Base-by-base conservation (phyloP, 2,888 invertebrate genomes). In the Dynastes maya region DNA sequence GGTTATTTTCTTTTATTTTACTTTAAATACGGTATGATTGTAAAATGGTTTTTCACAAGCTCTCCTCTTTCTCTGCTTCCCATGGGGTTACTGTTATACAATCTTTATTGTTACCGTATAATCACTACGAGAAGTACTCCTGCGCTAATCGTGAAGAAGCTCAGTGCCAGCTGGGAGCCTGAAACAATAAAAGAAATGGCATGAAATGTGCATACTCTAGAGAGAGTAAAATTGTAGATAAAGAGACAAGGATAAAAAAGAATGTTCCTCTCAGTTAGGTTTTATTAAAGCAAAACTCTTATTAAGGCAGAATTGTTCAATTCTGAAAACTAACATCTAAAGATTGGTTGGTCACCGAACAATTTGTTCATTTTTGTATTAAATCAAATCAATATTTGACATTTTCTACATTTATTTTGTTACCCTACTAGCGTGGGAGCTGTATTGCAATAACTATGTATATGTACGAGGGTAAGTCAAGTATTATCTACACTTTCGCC, bases 51-150 rank as follows among this genome's bases (percentile, higher is more conserved):
- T 68, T 40, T 72, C 58, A 58, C 58, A 37, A 72, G 72, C 58
- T 72, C 70, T 37, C 32, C 32, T 22, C 22, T 64, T n/a, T 68
- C 51, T 68, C 4, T n/a, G 32, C 22, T 53, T 53, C 72, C 58
- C 37, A 3, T 72, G 16, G 40, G 72, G 32, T 37, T 71, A 71
- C 55, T 37, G 55, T 58, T 72, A 55, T 58, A 72, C 11, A 40
- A 61, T 72, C 78, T 77, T 80, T 78, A 82, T 84, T 84, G 84
- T 84, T 84, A 84, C 84, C 84, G 84, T 78, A 82, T 81, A 80
- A 82, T 81, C 77, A 81, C 80, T 70, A 79, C 64, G 55, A 83
- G 78, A 55, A 83, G 79, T 63, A 82, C 67, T 76, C 78, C 80
- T 78, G 79, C 77, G 77, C 79, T 81, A 76, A 84, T 76, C 65